A percentile compares a stretch with the other conserved stretches of the same genome.
Evolutionary conservation across 2,113 vertebrate species (phyloP).

Genomic region (Nibea albiflora): DNA sequence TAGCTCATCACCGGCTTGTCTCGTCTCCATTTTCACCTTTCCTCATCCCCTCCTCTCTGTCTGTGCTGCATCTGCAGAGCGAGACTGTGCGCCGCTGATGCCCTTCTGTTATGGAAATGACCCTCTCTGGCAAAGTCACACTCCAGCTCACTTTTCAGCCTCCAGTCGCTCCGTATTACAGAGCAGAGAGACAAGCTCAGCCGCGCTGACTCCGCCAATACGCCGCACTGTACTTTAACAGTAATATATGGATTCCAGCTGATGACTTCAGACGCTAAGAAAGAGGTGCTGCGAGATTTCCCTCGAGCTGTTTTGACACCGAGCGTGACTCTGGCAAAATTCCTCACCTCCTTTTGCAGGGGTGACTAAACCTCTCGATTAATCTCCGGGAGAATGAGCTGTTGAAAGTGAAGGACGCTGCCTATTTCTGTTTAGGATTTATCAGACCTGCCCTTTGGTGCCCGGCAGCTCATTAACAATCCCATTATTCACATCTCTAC

Average conservation of each 20-base stretch:
- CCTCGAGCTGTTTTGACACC: conserved; percentile 55
- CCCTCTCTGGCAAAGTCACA: conserved; percentile 30
- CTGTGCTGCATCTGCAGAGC: conserved; percentile 10
- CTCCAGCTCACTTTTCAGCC: conserved; percentile 33
- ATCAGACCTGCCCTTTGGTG: conserved; percentile 60
- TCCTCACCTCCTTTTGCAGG: conserved; percentile 49
- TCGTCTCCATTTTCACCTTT: neutral
- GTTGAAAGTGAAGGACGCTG: conserved; percentile 47
- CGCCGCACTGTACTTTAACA: neutral
- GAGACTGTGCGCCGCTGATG: conserved; percentile 7
- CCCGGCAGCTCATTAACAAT: conserved; percentile 60
- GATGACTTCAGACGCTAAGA: conserved; percentile 48
- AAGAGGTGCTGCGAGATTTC: conserved; percentile 37
- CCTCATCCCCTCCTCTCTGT: neutral
- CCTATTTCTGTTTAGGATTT: conserved; percentile 53
- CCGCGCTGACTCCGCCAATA: neutral
- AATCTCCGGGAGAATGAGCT: conserved; percentile 34
- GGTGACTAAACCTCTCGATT: conserved; percentile 53
- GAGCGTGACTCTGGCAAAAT: conserved; percentile 67
- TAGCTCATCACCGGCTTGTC: neutral
- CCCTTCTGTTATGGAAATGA: conserved; percentile 51
- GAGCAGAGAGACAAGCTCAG: neutral
- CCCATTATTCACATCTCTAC: conserved; percentile 52
- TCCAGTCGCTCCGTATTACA: conserved; percentile 24
- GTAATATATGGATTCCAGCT: conserved; percentile 36